Base-by-base conservation (phyloP, 2,113 vertebrate genomes). In the Muntiacus muntjak region DNA sequence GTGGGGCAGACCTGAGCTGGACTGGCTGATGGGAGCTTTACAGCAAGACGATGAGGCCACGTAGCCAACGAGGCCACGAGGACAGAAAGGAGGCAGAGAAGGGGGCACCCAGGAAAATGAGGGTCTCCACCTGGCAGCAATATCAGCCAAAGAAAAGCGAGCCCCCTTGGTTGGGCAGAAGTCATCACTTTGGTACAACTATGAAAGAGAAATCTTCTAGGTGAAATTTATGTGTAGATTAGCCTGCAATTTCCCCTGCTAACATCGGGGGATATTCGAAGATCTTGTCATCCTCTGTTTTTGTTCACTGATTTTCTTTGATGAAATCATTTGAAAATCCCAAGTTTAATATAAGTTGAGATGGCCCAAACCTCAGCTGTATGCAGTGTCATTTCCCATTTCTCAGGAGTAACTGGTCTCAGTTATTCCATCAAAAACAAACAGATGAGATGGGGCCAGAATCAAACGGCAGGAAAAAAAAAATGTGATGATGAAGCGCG, bases 301-400 rank as follows among this genome's bases (percentile, higher is more conserved):
- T 91, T 93, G 78, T 50, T 84, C 45, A 30, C 82, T 67, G 54
- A 55, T 60, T 78, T 86, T 82, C 91, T 93, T 86, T 91, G 91
- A 91, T 95, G 89, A 86, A 95, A 96, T 36, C 0, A 1, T 50
- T 95, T 76, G 78, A 86, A 95, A 97, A 58, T n/a, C 45, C 50
- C 55, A 52, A 71, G 19, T 62, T 71, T 52, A 16, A 74, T 47
- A 67, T 33, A 52, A 67, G 62, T 54, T 0, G 6, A 25, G 71
- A 40, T 36, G 36, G 71, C 87, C 71, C 43, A 45, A 54, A 58
- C 87, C 55, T 79, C 62, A 54, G 71, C 86, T 79, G 50, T 45
- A 7, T 13, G 28, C 19, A 4, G 89, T 19, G 62, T 64, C 83
- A 17, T 28, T 64, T 83, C 64, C 71, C 17, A 36, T 45, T 57